These are phyloP conservation scores for Syngnathus floridae DNA, from an alignment of 2,113 vertebrate genomes.

Conservation along the genomic window DNA sequence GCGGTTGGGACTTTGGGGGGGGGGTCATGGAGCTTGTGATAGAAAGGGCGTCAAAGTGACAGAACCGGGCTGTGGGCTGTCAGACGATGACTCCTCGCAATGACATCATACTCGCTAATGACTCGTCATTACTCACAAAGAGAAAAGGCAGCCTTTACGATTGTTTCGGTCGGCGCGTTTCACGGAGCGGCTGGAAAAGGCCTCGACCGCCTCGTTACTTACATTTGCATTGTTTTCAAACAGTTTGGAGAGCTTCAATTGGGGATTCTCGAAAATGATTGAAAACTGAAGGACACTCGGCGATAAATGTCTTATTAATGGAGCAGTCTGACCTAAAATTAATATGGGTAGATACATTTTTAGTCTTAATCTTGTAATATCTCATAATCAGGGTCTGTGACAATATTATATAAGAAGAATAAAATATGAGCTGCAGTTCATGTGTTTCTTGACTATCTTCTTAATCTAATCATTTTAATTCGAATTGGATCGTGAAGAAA, in stretches of 20 bases:
- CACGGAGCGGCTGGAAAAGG: background rate
- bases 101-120: slow-evolving; percentile 40
- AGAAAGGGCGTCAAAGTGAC: background rate
- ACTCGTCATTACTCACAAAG: slow-evolving; percentile 12
- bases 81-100: slow-evolving; percentile 1
- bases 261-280: background rate
- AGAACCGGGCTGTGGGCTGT: slow-evolving; percentile 1
- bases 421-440: no score
- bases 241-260: background rate
- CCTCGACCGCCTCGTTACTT: no score
- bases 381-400: no score
- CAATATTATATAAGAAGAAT: no score
- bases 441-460: no score
- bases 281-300: background rate
- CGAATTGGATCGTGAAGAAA: no score
- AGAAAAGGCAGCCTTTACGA: background rate
- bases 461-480: no score
- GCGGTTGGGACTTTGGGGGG: background rate
- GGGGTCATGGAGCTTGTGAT: background rate
- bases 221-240: no score
- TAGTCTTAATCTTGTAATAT: no score
- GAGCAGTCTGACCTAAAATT: background rate
- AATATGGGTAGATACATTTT: background rate
- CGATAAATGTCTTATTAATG: background rate
- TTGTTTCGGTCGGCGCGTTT: background rate